These are phyloP conservation scores for Epicampocera succincta DNA, from an alignment of 2,888 invertebrate genomes.

Conservation along the genomic window DNA sequence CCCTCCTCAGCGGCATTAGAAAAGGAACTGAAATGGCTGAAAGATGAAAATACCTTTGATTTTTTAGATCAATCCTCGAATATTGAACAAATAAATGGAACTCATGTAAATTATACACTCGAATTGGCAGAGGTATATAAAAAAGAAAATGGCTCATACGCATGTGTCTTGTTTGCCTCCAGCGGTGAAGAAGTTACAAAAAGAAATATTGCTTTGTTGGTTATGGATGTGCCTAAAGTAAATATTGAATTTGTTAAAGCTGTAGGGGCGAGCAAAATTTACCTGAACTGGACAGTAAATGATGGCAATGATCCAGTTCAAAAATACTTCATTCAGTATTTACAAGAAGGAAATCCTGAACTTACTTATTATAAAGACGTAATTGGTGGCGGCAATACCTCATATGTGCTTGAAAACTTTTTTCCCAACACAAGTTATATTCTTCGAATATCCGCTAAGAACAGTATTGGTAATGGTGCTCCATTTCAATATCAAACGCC, in stretches of 20 bases:
- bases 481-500: conserved; percentile 83
- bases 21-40: conserved; percentile 83
- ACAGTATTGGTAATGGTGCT: conserved; percentile 85
- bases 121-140: conserved; percentile 84
- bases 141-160: conserved; percentile 89
- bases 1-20: conserved; percentile 82
- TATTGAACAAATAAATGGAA: conserved; percentile 83
- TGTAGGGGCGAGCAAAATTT: conserved; percentile 88
- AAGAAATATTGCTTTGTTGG: conserved; percentile 83
- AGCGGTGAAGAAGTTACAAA: conserved; percentile 78
- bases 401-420: conserved; percentile 86
- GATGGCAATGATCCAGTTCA: conserved; percentile 88
- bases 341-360: conserved; percentile 83
- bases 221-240: conserved; percentile 88
- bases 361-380: conserved; percentile 84
- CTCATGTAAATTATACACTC: conserved; percentile 84
- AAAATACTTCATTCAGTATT: conserved; percentile 84
- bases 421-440: conserved; percentile 86
- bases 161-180: conserved; percentile 82
- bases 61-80: conserved; percentile 79
- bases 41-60: conserved; percentile 81
- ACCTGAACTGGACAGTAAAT: conserved; percentile 91
- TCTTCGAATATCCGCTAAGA: conserved; percentile 86
- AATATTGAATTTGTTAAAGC: conserved; percentile 88
- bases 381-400: conserved; percentile 86